phyloP scores from a whole-genome alignment of 2,113 vertebrate species.

The Mirza zaza region DNA sequence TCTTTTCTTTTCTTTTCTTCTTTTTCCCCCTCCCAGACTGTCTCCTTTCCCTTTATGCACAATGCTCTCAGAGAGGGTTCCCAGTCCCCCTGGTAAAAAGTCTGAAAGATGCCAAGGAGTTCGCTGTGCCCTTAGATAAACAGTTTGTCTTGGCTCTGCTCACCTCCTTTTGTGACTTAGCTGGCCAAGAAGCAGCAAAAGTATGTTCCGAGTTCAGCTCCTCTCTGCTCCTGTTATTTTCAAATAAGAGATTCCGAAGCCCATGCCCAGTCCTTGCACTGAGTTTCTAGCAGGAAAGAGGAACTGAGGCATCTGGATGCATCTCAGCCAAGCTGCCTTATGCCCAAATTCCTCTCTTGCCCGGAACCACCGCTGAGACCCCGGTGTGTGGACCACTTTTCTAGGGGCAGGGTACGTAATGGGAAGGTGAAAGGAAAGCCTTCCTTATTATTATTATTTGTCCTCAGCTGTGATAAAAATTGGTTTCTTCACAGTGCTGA shows the following conservation, averaged over 20 bases:
- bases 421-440: slow-evolving; percentile 69
- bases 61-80: neutral
- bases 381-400: rapidly evolving
- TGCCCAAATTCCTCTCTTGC: neutral
- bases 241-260: slow-evolving; percentile 21
- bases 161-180: slow-evolving; percentile 84
- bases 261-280: neutral
- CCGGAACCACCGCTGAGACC: neutral
- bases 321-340: rapidly evolving
- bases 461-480: slow-evolving; percentile 71
- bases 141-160: slow-evolving; percentile 58
- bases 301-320: rapidly evolving
- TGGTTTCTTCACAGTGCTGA: slow-evolving; percentile 65
- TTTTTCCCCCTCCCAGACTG: neutral
- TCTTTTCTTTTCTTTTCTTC: neutral
- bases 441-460: slow-evolving; percentile 37
- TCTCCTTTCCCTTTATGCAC: neutral
- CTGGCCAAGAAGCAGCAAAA: slow-evolving; percentile 73
- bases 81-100: slow-evolving; percentile 76
- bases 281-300: neutral
- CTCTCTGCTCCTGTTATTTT: slow-evolving; percentile 66
- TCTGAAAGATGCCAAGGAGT: slow-evolving; percentile 80
- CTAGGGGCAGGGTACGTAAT: neutral
- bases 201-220: slow-evolving; percentile 44
- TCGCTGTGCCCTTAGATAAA: slow-evolving; percentile 83